A percentile compares a stretch with the other conserved stretches of the same genome.
Evolutionary conservation across 1,140 invertebrate species (phyloP).

Genomic region (Drosophila auraria): DNA sequence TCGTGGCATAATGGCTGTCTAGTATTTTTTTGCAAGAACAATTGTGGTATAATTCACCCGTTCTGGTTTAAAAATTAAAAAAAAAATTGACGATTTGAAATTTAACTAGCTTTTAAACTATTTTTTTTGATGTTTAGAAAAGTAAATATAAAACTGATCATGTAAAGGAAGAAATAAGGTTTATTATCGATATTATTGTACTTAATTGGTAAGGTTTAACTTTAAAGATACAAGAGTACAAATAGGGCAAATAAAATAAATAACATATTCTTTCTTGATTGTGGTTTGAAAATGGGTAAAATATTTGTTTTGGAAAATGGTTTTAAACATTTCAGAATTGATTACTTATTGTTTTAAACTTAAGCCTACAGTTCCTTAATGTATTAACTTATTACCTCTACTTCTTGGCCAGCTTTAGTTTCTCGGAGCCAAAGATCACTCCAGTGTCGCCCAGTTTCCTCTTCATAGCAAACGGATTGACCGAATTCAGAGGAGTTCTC

Average conservation of each 20-base stretch:
- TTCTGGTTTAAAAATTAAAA: background rate
- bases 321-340: background rate
- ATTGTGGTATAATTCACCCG: background rate
- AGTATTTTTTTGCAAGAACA: background rate
- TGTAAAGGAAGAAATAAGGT: background rate
- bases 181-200: background rate
- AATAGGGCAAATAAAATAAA: background rate
- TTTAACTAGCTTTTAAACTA: background rate
- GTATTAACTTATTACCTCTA: slow-evolving; percentile 8
- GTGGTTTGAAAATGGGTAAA: background rate
- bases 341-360: slow-evolving; percentile 7
- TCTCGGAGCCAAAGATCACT: slow-evolving; percentile 76
- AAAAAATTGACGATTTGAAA: background rate
- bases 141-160: background rate
- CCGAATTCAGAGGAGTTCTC: slow-evolving; percentile 63
- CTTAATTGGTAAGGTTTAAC: background rate
- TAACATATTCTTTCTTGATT: background rate
- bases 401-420: slow-evolving; percentile 75
- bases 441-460: slow-evolving; percentile 74
- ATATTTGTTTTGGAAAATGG: background rate
- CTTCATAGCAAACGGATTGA: slow-evolving; percentile 80
- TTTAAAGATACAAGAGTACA: background rate
- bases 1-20: background rate
- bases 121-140: background rate
- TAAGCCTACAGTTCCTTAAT: background rate